Evolutionary conservation across 1,140 invertebrate genomes (phyloP), one percentile per base, ranked within the genome.

Genomic region (Phthorimaea operculella): DNA sequence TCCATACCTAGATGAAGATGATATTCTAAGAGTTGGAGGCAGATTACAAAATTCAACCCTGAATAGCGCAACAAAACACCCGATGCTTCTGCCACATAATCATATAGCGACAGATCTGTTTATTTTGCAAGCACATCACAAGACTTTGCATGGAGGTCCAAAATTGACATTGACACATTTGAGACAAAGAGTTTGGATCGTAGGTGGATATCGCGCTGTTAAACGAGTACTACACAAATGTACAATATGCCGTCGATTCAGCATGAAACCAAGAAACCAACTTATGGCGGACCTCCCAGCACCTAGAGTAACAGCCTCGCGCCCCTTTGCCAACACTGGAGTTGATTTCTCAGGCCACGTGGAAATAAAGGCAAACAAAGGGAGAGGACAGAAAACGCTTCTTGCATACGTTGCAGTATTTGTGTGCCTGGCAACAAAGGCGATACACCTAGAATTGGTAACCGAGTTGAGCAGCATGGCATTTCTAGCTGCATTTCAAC

Each of bases 21-120:
- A 65, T 5, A 10, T 82, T 36, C 33, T 86, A 15, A 58, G 80
- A 36, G 76, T 84, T 8, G 76, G 76, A 8, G 75, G 80, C 1
- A 52, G 84, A 58, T 42, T 84, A 7, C 12, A 50, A 0, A 55
- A 79, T 18, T 56, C 78, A 11, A 33, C 18, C n/a, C 14, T 66
- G 1, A 44, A 44, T 34, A n/a, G 10, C 0, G 49, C 39, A 21
- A 11, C 52, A 16, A 64, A 55, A 28, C 51, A 64, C 28, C 59
- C 63, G 10, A 54, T 61, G n/a, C 58, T 64, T 11, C 15, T 64
- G n/a, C 50, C 63, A 1, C 28, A 7, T 3, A 28, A 56, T 14
- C 18, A 48, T 28, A 18, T 49, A 17, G n/a, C 61, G 10, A 55
- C 63, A 0, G 49, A 57, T 1, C 33, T 64, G 0, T 42, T 64